These are phyloP conservation scores for Strigops habroptila DNA, from an alignment of 2,113 vertebrate genomes.

Conservation along the genomic window DNA sequence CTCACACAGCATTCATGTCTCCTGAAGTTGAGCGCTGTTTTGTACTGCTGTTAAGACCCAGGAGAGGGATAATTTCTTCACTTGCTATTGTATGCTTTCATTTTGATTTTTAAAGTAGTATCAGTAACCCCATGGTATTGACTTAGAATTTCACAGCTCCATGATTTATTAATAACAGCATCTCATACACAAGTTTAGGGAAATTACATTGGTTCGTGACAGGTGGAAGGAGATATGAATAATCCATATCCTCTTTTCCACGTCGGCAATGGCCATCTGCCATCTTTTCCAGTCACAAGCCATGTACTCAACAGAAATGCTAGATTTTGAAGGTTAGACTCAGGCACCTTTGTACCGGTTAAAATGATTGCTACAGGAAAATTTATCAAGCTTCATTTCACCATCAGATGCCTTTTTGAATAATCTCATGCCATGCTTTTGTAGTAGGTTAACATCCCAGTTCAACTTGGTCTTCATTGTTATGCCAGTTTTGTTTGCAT, in stretches of 20 bases:
- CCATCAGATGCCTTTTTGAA: background rate
- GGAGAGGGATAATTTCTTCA: background rate
- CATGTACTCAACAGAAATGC: background rate
- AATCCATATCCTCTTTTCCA: background rate
- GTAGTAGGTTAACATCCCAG: background rate
- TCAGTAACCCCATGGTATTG: background rate
- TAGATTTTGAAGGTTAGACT: background rate
- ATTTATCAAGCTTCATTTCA: background rate
- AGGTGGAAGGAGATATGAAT: background rate
- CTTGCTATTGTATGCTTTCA: background rate
- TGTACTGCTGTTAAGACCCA: background rate
- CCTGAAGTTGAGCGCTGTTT: background rate
- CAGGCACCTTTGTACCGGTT: background rate
- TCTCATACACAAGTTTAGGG: background rate
- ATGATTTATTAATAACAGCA: background rate
- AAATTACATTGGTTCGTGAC: background rate
- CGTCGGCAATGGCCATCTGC: background rate
- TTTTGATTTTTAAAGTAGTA: background rate
- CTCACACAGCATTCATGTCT: background rate
- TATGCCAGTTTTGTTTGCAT: background rate
- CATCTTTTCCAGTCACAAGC: background rate
- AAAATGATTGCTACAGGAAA: background rate
- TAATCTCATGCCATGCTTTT: background rate
- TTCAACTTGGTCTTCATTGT: background rate
- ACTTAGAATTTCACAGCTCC: background rate